Evolutionary conservation across 2,113 vertebrate species (phyloP), one percentile per base, ranked within the genome.

Genomic region (Macaca mulatta): DNA sequence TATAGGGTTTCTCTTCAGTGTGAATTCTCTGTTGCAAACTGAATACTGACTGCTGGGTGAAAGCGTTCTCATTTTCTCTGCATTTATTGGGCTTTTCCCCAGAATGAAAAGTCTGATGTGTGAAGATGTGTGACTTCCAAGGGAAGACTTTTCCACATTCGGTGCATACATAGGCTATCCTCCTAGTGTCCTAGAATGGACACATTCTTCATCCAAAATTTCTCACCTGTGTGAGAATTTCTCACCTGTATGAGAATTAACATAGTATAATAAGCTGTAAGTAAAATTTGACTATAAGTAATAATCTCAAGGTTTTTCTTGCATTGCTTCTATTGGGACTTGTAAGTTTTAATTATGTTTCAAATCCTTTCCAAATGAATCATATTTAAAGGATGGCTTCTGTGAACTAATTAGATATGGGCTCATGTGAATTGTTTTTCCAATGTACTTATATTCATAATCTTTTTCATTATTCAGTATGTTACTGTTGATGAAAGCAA

Each of bases 401-500:
- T 43, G n/a, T 61, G 40, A 84, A 50, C 20, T 72, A 45, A 83
- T 32, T 50, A 27, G 55, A 38, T 43, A 12, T 75, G 80, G 69
- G 52, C 55, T 84, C 55, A 38, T 75, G 32, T 75, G 25, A 75
- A 27, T 84, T 84, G 43, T 83, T 55, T 82, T 57, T 57, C 40
- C 52, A 48, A 35, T 64, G 52, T 83, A 74, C 79, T 48, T 92
- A 59, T 43, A 82, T 18, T 82, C 48, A 45, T 27, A 74, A n/a
- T 75, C 16, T 84, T 35, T 74, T 57, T 75, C 55, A 27, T 35
- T 89, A 61, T 75, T 75, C 52, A 84, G 9, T 75, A 17, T 84
- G 80, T 38, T 84, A 81, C 84, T 61, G 57, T 32, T 90, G 69
- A 61, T 92, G 80, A 84, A 92, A 84, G 80, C 52, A 75, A 92